These are phyloP conservation scores for Ictalurus punctatus DNA, from an alignment of 2,113 vertebrate genomes.

Conservation along the genomic window DNA sequence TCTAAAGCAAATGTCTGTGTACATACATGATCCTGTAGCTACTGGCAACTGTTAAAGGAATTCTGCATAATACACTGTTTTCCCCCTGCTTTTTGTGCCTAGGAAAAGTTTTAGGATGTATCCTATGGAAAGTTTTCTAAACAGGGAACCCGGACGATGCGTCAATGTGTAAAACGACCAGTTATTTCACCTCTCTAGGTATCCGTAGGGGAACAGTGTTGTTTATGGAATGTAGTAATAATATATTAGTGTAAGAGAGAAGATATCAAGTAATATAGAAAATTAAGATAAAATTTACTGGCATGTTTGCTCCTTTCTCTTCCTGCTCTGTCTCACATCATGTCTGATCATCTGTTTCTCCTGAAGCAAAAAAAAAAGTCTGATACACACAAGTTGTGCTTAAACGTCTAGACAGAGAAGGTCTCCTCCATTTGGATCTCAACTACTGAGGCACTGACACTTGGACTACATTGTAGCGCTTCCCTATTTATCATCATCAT, in stretches of 20 bases:
- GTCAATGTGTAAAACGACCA: not conserved
- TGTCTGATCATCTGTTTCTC: constrained; percentile 46
- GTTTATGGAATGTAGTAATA: not conserved
- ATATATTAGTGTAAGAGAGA: not conserved
- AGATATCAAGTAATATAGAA: too few species aligned
- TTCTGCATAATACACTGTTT: not conserved
- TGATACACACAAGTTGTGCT: not conserved
- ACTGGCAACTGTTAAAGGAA: not conserved
- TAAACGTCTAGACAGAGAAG: constrained; percentile 34
- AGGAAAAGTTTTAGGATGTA: not conserved
- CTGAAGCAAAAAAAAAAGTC: constrained; percentile 29
- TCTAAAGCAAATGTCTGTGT: not conserved
- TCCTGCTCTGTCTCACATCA: constrained; percentile 30
- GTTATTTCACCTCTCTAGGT: not conserved
- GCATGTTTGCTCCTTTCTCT: not conserved
- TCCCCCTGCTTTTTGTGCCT: not conserved
- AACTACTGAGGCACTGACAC: constrained; percentile 2
- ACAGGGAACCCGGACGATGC: not conserved
- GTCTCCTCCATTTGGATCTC: constrained; percentile 3
- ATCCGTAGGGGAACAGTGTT: not conserved
- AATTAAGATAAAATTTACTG: not conserved
- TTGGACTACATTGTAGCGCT: constrained; percentile 1
- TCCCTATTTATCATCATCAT: constrained; percentile 22
- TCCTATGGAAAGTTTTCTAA: not conserved
- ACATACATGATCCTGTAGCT: not conserved